Conservation (phyloP, 2,888 invertebrate genomes). For the Calameuta pallipes region DNA sequence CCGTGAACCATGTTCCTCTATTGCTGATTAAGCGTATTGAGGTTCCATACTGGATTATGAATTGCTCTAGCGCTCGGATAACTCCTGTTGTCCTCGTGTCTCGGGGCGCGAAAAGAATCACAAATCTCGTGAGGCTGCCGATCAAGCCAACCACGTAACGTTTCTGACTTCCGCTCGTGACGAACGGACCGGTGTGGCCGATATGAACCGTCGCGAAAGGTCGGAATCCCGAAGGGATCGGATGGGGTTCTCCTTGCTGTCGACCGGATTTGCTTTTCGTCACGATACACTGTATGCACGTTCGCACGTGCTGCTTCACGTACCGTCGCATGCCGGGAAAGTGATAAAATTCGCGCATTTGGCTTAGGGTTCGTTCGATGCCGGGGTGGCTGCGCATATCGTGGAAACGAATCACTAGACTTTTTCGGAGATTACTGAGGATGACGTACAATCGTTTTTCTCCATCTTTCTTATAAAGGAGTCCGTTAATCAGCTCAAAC, state of each 20-base stretch:
- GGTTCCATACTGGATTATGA: constrained; percentile 32
- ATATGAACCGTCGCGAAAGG: constrained; percentile 38
- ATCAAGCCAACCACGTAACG: constrained; percentile 33
- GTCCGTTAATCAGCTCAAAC: too few relatives aligned
- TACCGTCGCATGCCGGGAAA: constrained; percentile 34
- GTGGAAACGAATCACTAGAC: constrained; percentile 24
- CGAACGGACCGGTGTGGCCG: constrained; percentile 38
- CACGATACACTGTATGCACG: constrained; percentile 39
- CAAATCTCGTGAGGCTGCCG: constrained; percentile 38
- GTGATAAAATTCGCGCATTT: constrained; percentile 31
- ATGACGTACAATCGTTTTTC: too few relatives aligned
- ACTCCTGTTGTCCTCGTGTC: constrained; percentile 4
- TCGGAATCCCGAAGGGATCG: constrained; percentile 34
- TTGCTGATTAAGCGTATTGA: constrained; percentile 29
- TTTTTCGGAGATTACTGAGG: too few relatives aligned
- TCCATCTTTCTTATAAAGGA: too few relatives aligned
- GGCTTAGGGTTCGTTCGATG: constrained; percentile 25
- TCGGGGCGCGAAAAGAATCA: constrained; percentile 20
- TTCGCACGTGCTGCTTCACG: constrained; percentile 27
- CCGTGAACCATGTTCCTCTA: constrained; percentile 32
- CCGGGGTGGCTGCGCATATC: constrained; percentile 34
- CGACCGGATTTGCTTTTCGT: constrained; percentile 29
- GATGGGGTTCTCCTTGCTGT: constrained; percentile 34
- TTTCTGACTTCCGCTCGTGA: constrained; percentile 25
- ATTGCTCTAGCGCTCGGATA: constrained; percentile 26